Conservation (phyloP, 1,140 invertebrate genomes). For the Thaumatotibia leucotreta region DNA sequence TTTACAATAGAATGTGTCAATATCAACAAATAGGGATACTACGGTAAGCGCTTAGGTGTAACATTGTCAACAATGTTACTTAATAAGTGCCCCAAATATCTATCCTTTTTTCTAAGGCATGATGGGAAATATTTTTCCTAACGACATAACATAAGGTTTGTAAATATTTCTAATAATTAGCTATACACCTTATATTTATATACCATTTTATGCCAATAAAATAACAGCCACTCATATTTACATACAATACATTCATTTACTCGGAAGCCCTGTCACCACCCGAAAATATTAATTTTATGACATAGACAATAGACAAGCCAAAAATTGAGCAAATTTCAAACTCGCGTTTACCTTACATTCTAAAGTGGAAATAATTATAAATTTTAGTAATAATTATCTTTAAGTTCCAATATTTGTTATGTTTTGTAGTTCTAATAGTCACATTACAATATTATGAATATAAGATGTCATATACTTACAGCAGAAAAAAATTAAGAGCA, state of each 20-base stretch:
- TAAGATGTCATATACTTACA: too few species aligned
- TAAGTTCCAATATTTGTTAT: background rate
- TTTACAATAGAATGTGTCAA: background rate
- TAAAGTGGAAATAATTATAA: background rate
- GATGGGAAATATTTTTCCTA: too few species aligned
- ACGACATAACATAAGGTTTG: background rate
- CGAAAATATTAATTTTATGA: background rate
- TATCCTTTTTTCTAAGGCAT: too few species aligned
- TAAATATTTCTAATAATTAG: background rate
- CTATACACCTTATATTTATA: background rate
- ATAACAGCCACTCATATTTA: background rate
- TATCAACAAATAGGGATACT: background rate
- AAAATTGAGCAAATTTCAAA: constrained; percentile 12
- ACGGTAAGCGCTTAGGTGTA: background rate
- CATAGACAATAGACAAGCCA: background rate
- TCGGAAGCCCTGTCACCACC: background rate
- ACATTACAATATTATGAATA: too few species aligned
- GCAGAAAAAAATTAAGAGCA: too few species aligned
- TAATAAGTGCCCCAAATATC: background rate
- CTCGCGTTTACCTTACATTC: background rate
- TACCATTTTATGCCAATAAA: background rate
- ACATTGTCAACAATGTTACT: too few species aligned
- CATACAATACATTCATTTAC: background rate
- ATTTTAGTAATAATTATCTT: background rate
- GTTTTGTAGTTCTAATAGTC: too few species aligned